A percentile compares a stretch with the other conserved stretches of the same genome.
Conservation (phyloP, 2,113 vertebrate species). For the Tragelaphus strepsiceros region DNA sequence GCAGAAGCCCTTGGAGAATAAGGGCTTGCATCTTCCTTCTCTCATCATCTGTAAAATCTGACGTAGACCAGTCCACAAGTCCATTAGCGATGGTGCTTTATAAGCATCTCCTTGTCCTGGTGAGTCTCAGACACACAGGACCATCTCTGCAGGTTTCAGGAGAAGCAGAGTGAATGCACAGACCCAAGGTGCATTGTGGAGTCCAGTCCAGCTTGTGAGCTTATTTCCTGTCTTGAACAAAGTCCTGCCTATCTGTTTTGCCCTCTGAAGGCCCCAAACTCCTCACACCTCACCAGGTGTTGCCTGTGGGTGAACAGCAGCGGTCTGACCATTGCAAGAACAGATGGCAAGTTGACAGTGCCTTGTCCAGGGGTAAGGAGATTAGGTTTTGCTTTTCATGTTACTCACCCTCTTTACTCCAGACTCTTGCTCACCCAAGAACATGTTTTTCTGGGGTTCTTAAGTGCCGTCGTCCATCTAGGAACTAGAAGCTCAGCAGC, state of each 20-base stretch:
- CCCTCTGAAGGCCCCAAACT: background rate
- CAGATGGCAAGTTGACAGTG: background rate
- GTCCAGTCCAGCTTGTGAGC: background rate
- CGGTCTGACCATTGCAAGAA: background rate
- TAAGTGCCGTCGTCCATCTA: too few species aligned
- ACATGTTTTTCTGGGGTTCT: background rate
- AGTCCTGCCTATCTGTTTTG: background rate
- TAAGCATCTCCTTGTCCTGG: too few species aligned
- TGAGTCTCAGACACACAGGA: background rate
- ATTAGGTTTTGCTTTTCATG: background rate
- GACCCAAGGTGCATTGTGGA: background rate
- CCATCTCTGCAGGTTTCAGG: too few species aligned
- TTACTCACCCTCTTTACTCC: background rate
- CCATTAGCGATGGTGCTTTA: background rate
- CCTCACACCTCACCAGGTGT: rapidly evolving
- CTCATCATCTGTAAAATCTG: background rate
- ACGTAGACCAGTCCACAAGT: background rate
- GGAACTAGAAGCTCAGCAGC: too few species aligned
- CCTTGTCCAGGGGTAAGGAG: background rate
- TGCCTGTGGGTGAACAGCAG: background rate
- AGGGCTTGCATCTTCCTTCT: background rate
- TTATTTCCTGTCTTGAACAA: background rate
- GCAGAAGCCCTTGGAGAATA: background rate
- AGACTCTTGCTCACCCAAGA: background rate
- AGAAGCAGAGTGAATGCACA: background rate